Evolutionary conservation across 1,140 invertebrate genomes (phyloP), one percentile per base, ranked within the genome.

Genomic region (Ceratina japonica): DNA sequence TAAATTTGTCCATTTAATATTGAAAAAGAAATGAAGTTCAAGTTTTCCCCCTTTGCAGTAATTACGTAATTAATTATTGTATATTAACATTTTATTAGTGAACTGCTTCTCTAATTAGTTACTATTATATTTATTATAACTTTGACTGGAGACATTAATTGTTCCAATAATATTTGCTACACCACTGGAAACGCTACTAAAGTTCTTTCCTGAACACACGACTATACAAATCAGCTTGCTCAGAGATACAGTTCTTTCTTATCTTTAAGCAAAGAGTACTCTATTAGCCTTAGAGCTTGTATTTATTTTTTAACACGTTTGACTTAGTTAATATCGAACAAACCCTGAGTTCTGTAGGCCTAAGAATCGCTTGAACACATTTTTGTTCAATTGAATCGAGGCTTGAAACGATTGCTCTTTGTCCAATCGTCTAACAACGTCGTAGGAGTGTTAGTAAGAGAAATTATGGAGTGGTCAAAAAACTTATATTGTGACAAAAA

Each of bases 231-330:
- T 31, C 7, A 27, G 16, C 58, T 27, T 16, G 58, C 5, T 2
- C 3, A 68, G 15, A 27, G 20, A 20, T 24, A 68, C 12, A 68
- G 3, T 61, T 68, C 20, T 65, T 65, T 16, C 51, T 75, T 75
- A 68, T 68, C 64, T 59, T 68, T 68, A 68, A 58, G 37, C 20
- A 68, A 75, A 75, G 52, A 65, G 7, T 18, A 49, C 18, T 59
- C 5, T 49, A 24, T 59, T 51, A 51, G 37, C 58, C 27, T 61
- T 44, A 44, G 37, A 44, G 16, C 49, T 59, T 37, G 1, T 51
- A 69, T 44, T 69, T 20, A 20, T 27, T 59, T 58, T 59, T 8
- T 16, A 18, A 20, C 5, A 74, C 20, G 8, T 44, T 75, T 61
- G 2, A 20, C 13, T 16, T 22, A 22, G 54, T 22, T 59, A 44